These are phyloP conservation scores for Drosophila gunungcola DNA, from an alignment of 1,140 invertebrate genomes.

Conservation along the genomic window DNA sequence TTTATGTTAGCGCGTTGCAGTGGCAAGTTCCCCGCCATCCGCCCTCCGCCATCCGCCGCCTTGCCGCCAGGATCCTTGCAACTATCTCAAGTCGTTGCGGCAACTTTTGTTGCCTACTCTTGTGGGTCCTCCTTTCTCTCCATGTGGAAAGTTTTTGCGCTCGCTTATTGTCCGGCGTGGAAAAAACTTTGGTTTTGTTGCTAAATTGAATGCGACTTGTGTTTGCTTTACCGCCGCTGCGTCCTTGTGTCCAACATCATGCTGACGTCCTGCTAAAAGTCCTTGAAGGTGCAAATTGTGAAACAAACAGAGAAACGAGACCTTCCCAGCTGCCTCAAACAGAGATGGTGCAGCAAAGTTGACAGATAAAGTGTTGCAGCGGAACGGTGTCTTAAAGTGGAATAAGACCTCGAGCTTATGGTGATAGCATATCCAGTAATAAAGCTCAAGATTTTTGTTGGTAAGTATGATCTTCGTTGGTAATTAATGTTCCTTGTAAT, in stretches of 20 bases:
- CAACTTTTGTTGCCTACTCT: slow-evolving; percentile 61
- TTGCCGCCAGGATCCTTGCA: slow-evolving; percentile 21
- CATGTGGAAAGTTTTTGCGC: slow-evolving; percentile 57
- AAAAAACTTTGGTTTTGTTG: slow-evolving; percentile 72
- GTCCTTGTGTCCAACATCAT: slow-evolving; percentile 28
- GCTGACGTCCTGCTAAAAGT: slow-evolving; percentile 52
- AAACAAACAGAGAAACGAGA: slow-evolving; percentile 43
- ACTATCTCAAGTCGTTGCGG: slow-evolving; percentile 59
- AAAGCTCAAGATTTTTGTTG: too few relatives aligned
- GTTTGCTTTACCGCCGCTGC: slow-evolving; percentile 33
- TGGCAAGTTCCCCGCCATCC: slow-evolving; percentile 27
- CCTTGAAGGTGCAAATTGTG: slow-evolving; percentile 55
- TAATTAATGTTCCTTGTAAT: too few relatives aligned
- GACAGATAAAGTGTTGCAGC: slow-evolving; percentile 22
- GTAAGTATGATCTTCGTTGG: too few relatives aligned
- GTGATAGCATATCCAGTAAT: not conserved
- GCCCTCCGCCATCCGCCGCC: not conserved
- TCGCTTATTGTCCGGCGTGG: slow-evolving; percentile 68
- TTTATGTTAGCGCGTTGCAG: slow-evolving; percentile 73
- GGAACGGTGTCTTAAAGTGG: not conserved
- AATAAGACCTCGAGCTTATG: not conserved
- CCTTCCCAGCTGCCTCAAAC: slow-evolving; percentile 22
- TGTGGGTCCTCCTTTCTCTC: slow-evolving; percentile 26
- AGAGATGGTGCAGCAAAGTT: slow-evolving; percentile 21
- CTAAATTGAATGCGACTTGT: slow-evolving; percentile 78